Conservation (phyloP, 2,888 invertebrate species). For the Brachyptera putata region DNA sequence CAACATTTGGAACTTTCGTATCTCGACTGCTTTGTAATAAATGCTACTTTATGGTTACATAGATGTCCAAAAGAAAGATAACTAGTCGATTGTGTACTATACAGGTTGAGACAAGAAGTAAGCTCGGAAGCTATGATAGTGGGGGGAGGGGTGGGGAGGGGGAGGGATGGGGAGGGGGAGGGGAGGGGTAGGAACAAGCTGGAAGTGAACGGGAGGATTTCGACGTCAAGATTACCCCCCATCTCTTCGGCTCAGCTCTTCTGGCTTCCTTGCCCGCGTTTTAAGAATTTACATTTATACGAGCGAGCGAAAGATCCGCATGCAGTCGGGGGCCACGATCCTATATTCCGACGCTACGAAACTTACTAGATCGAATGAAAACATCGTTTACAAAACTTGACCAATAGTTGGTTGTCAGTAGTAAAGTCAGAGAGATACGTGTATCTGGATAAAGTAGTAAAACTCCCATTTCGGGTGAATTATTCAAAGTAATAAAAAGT, state of each 20-base stretch:
- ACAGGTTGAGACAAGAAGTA: conserved; percentile 8
- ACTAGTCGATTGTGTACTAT: conserved; percentile 7
- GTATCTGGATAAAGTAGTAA: no score
- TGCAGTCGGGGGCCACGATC: conserved; percentile 24
- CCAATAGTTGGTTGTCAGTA: no score
- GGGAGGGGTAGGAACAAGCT: conserved; percentile 2
- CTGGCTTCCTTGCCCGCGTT: conserved; percentile 24
- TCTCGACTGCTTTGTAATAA: no score
- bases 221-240: conserved; percentile 24
- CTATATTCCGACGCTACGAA: no score
- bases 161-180: neutral
- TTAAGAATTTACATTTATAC: conserved; percentile 29
- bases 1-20: no score
- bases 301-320: conserved; percentile 26
- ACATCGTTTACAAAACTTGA: no score
- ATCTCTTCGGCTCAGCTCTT: conserved; percentile 21
- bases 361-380: conserved; percentile 14
- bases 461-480: no score
- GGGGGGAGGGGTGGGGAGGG: no score
- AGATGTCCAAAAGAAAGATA: no score
- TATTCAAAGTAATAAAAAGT: no score
- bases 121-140: neutral
- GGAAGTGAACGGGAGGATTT: conserved; percentile 19
- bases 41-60: no score
- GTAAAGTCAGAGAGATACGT: no score